phyloP scores from a whole-genome alignment of 2,888 invertebrate genomes.

The Conistra vaccinii region DNA sequence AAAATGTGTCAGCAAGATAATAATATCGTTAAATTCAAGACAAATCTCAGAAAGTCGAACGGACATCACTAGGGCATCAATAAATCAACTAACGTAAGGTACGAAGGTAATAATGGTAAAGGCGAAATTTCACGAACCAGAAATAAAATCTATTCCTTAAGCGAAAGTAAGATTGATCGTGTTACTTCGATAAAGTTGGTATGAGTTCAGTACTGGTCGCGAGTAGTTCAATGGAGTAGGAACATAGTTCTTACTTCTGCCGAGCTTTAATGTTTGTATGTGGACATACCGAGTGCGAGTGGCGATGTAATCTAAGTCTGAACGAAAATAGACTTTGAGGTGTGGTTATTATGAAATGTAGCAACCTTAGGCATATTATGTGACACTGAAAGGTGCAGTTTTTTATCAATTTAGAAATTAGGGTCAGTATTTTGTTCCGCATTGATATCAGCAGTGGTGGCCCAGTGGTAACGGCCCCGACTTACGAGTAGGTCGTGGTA shows the following conservation, averaged over 20 bases:
- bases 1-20: slow-evolving; percentile 6
- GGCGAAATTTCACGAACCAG: slow-evolving; percentile 71
- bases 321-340: not conserved
- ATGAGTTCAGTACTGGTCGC: slow-evolving; percentile 58
- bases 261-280: slow-evolving; percentile 22
- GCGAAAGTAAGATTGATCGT: slow-evolving; percentile 87
- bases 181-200: slow-evolving; percentile 81
- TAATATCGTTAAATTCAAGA: slow-evolving; percentile 9
- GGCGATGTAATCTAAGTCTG: slow-evolving; percentile 16
- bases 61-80: slow-evolving; percentile 58
- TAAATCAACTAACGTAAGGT: slow-evolving; percentile 68
- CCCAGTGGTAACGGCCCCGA: too few species aligned
- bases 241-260: slow-evolving; percentile 42
- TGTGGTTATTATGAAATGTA: not conserved
- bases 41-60: slow-evolving; percentile 12
- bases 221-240: slow-evolving; percentile 42
- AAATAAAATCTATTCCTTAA: slow-evolving; percentile 83
- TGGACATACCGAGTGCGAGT: slow-evolving; percentile 9
- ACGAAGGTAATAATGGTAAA: slow-evolving; percentile 74
- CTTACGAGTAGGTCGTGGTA: too few species aligned
- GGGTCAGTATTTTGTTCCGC: not conserved
- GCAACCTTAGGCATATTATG: not conserved
- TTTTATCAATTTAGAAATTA: not conserved
- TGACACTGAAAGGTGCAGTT: not conserved
- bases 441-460: too few species aligned